These are phyloP conservation scores for Sisor rabdophorus DNA, from an alignment of 2,113 vertebrate genomes.

Conservation along the genomic window DNA sequence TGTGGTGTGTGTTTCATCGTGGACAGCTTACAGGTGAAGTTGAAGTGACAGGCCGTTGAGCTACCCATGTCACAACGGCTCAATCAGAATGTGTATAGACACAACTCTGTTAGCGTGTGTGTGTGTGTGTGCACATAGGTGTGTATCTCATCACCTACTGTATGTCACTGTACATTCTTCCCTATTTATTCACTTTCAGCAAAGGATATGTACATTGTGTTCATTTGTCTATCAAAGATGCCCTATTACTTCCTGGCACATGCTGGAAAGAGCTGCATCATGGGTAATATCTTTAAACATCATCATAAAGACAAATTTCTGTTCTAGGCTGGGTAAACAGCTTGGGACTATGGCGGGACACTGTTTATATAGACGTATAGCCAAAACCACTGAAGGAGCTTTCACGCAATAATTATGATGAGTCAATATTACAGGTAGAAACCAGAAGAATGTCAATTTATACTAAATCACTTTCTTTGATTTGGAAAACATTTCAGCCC, in stretches of 20 bases:
- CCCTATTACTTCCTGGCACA: constrained; percentile 67
- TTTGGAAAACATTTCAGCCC: neutral
- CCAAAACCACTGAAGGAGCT: constrained; percentile 2
- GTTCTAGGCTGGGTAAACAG: constrained; percentile 44
- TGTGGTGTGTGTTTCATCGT: constrained; percentile 31
- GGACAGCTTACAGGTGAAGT: constrained; percentile 55
- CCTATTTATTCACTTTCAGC: constrained; percentile 74
- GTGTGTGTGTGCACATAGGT: neutral
- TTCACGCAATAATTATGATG: constrained; percentile 8
- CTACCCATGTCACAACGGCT: constrained; percentile 55
- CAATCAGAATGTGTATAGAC: constrained; percentile 47
- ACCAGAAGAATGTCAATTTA: neutral
- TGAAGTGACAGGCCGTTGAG: constrained; percentile 59
- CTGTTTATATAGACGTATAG: constrained; percentile 19
- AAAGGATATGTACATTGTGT: constrained; percentile 58
- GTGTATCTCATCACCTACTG: constrained; percentile 47
- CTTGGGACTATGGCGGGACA: constrained; percentile 41
- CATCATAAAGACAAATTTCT: constrained; percentile 39
- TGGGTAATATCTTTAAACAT: constrained; percentile 48
- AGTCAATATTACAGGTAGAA: neutral
- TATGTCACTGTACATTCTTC: constrained; percentile 70
- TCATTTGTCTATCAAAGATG: constrained; percentile 68
- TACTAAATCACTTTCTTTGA: constrained; percentile 24
- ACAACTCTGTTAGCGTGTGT: constrained; percentile 29
- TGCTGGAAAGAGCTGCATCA: constrained; percentile 38